Base-by-base conservation (phyloP, 1,140 invertebrate genomes). In the Polyergus mexicanus region DNA sequence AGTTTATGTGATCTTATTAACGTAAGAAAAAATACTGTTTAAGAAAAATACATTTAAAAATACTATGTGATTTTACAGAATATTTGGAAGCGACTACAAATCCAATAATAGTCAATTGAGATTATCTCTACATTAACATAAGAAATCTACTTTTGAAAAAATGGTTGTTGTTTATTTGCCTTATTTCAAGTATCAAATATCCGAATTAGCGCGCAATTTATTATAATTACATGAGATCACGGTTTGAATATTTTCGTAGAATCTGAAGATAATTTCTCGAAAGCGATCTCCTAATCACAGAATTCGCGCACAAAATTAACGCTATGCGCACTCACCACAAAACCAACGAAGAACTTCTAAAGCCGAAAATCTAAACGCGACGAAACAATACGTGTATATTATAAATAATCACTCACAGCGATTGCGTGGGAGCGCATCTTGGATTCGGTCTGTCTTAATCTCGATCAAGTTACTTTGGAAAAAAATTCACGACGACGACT, bases 391-490 rank as follows among this genome's bases (percentile, higher is more conserved):
- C 25, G 19, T 35, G 5, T 58, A 58, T 54, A n/a, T 65, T 81
- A 32, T 44, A 71, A n/a, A 44, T 47, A 41, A 47, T 22, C 93
- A 94, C 93, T 94, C 93, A 94, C 93, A 89, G 89, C 86, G 63
- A 91, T 44, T 71, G 77, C 74, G 63, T 92, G 88, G 91, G 88
- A 91, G 84, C 91, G 86, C 93, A 94, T 94, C 84, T 84, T 92
- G 85, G 22, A 44, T 2, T 88, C 54, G 60, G 60, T 66, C 16
- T 69, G 25, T 51, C 1, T 38, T 32, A 32, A 44, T 74, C 47
- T 51, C n/a, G 3, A 22, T 38, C 32, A 8, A n/a, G 56, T 38
- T 81, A 51, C 38, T 58, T 19, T 7, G 47, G 47, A 47, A 22
- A 51, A 74, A 51, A 16, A 56, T 16, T 68, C 77, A 69, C 56